Evolutionary conservation across 2,888 invertebrate species (phyloP), one percentile per base, ranked within the genome.

Genomic region (Diplazon laetatorius): DNA sequence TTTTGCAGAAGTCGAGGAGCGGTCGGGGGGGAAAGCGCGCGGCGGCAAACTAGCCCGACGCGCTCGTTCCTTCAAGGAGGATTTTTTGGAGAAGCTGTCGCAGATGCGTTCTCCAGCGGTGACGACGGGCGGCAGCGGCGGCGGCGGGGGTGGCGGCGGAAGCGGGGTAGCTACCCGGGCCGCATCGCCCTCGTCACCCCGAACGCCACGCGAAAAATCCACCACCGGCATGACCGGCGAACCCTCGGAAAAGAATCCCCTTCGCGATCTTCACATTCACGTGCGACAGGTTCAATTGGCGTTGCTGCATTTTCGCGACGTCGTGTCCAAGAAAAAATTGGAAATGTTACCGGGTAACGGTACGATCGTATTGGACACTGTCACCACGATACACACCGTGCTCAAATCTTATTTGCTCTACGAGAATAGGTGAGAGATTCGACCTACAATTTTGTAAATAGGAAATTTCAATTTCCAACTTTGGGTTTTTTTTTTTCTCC

Each of bases 301-400:
- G 55, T 92, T 98, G 83, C 95, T 95, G 89, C 98, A 97, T 92
- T 97, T 98, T 91, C 95, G 96, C 86, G 98, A 98, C 92, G 98
- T 98, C 80, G 97, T 98, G 84, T 94, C 95, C 78, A 97, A 97
- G 92, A 95, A 97, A 91, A 98, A 96, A 91, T 93, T 97, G 87
- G 97, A 98, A 92, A 97, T 98, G 94, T 92, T 98, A 85, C 97
- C 98, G 1, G 98, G 97, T 81, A 97, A 98, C 91, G 97, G 97
- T 80, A 97, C 97, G 62, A 96, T 98, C 87, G 96, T 98, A 81
- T 93, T 98, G 90, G 98, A 98, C 91, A 97, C 96, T 71, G 96
- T 98, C 84, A 96, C 97, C 89, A 95, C 95, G 89, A 96, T 97
- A 91, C 96, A 96, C 91, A 94, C 95, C 70, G 91, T 92, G 63